Evolutionary conservation across 2,888 invertebrate genomes (phyloP).

Genomic region (Poecilus cupreus): DNA sequence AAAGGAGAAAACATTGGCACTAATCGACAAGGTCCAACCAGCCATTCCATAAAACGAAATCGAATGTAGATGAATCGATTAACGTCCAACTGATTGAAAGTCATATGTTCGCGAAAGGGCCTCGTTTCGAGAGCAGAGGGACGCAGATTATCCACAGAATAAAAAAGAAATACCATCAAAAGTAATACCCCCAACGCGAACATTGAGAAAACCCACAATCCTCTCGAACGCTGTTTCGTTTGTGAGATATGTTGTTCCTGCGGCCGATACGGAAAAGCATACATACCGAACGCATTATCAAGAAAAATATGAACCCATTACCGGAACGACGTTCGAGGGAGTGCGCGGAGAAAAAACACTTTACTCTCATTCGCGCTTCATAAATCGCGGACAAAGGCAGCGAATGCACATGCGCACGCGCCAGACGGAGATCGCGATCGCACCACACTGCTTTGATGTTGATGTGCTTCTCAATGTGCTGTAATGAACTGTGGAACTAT

Average conservation of each 20-base stretch:
- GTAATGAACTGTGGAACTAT: slow-evolving; percentile 39
- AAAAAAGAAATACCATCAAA: slow-evolving; percentile 56
- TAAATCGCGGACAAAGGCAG: slow-evolving; percentile 66
- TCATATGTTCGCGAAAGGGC: slow-evolving; percentile 15
- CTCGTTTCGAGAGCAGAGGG: not conserved
- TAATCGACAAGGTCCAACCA: not conserved
- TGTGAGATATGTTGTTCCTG: slow-evolving; percentile 38
- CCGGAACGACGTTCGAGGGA: slow-evolving; percentile 43
- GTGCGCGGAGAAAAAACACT: slow-evolving; percentile 47
- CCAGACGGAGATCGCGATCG: not conserved
- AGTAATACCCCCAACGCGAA: slow-evolving; percentile 43
- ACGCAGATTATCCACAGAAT: slow-evolving; percentile 46
- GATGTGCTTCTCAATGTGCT: slow-evolving; percentile 23
- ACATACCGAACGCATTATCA: slow-evolving; percentile 55
- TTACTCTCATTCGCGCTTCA: slow-evolving; percentile 66
- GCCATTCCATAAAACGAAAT: slow-evolving; percentile 26
- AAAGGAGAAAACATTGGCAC: slow-evolving; percentile 26
- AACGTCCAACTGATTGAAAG: slow-evolving; percentile 44
- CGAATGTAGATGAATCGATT: slow-evolving; percentile 39
- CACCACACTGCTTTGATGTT: slow-evolving; percentile 1
- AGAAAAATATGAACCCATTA: slow-evolving; percentile 59
- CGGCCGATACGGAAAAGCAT: slow-evolving; percentile 36
- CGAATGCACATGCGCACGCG: slow-evolving; percentile 38
- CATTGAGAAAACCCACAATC: slow-evolving; percentile 57
- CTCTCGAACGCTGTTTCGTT: slow-evolving; percentile 45